These are phyloP conservation scores for Seira musarum DNA, from an alignment of 2,888 invertebrate species.

Conservation along the genomic window DNA sequence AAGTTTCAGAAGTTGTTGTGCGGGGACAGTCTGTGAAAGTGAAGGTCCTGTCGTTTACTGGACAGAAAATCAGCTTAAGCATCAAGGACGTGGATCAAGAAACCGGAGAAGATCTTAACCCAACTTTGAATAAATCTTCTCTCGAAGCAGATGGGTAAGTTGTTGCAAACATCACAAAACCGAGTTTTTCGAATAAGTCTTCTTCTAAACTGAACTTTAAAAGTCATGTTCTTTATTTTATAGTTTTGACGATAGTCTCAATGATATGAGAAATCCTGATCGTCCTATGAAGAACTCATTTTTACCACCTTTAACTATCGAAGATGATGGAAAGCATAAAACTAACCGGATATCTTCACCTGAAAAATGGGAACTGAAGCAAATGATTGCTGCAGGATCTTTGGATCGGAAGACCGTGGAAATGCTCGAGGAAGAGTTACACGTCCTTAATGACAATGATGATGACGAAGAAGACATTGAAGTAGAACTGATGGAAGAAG, in stretches of 20 bases:
- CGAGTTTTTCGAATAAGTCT: background rate
- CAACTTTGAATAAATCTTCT: slow-evolving; percentile 73
- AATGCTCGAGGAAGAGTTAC: slow-evolving; percentile 98
- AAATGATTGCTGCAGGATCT: slow-evolving; percentile 93
- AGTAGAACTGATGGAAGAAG: slow-evolving; percentile 98
- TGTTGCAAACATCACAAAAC: too few relatives aligned
- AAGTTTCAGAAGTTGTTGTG: slow-evolving; percentile 93
- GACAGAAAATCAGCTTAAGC: slow-evolving; percentile 94
- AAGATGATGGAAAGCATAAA: slow-evolving; percentile 83
- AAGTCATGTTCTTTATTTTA: slow-evolving; percentile 27
- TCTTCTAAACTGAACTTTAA: background rate
- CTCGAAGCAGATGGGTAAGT: slow-evolving; percentile 74
- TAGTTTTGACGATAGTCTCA: slow-evolving; percentile 55
- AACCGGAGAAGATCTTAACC: slow-evolving; percentile 95
- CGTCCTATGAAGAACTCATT: slow-evolving; percentile 79
- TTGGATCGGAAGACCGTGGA: slow-evolving; percentile 95
- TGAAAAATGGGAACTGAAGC: slow-evolving; percentile 75
- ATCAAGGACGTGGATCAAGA: slow-evolving; percentile 99
- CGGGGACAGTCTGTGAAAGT: slow-evolving; percentile 91
- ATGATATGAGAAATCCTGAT: slow-evolving; percentile 85
- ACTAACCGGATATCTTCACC: slow-evolving; percentile 96
- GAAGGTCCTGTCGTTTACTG: slow-evolving; percentile 92
- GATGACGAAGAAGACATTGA: slow-evolving; percentile 97
- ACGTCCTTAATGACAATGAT: slow-evolving; percentile 90
- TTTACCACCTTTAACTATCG: slow-evolving; percentile 77